Base-by-base conservation (phyloP, 1,140 invertebrate species). In the Hycleus cichorii region DNA sequence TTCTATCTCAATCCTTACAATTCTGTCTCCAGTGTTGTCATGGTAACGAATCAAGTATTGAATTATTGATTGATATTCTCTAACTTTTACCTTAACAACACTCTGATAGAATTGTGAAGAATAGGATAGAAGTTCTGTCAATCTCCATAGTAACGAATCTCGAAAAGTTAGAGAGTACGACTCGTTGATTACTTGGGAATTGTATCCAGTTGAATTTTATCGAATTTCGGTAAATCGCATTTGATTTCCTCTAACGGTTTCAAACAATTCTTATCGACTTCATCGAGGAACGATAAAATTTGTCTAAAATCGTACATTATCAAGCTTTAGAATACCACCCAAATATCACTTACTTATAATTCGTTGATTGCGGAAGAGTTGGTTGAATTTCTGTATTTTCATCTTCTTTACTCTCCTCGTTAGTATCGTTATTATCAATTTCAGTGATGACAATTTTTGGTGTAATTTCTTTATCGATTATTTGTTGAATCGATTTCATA, bases 281-380 rank as follows among this genome's bases (percentile, higher is more conserved):
- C 69, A 47, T 72, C 69, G 9, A 72, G 57, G 60, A 65, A 72
- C 32, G 69, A 65, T 6, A 71, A 49, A 11, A 72, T 60, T 56
- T 68, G 62, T n/a, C 70, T 72, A 54, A 18, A 10, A 4, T 39
- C 24, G 4, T 3, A 46, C 4, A 18, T 18, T 18, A 18, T 18
- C 18, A 18, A 18, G 18, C 18, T 18, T 18, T 18, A 18, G 18
- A 18, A 18, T 18, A 18, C 18, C 18, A 18, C 18, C 18, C 18
- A 18, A 18, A 18, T 18, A 18, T 18, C 18, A 18, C 39, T 1
- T 57, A 48, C 57, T 52, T 45, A 43, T 58, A 58, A 25, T 51
- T 49, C n/a, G 49, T 46, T 26, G 44, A 42, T 42, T 10, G 40
- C 40, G 1, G 3, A 5, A 42, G 5, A 7, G 1, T 3, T 63